Evolutionary conservation across 2,888 invertebrate genomes (phyloP).

Genomic region (Pyrochroa serraticornis): DNA sequence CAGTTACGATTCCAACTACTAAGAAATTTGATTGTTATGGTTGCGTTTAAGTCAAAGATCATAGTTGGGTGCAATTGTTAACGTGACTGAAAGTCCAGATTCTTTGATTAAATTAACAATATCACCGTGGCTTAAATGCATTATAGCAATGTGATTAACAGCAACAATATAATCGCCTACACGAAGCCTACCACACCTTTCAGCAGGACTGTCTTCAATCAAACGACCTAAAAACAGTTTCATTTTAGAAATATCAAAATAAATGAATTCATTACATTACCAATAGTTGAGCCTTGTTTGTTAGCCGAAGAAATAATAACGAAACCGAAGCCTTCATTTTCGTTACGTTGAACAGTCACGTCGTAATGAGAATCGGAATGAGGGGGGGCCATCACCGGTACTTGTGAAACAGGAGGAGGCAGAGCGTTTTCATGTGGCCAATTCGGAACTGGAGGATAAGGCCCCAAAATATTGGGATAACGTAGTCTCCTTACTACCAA

Average conservation of each 20-base stretch:
- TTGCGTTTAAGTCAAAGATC: constrained; percentile 55
- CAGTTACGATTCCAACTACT: neutral
- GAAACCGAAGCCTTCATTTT: constrained; percentile 98
- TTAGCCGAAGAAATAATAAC: constrained; percentile 97
- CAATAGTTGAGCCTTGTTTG: constrained; percentile 86
- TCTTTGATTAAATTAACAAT: constrained; percentile 97
- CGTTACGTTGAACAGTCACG: constrained; percentile 86
- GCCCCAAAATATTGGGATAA: constrained; percentile 39
- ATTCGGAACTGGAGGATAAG: constrained; percentile 45
- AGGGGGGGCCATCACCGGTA: constrained; percentile 31
- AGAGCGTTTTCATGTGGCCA: constrained; percentile 42
- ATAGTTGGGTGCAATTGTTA: constrained; percentile 74
- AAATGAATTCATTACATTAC: constrained; percentile 56
- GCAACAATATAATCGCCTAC: constrained; percentile 96
- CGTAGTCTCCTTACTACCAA: constrained; percentile 72
- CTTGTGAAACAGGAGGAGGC: constrained; percentile 28
- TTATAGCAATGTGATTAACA: constrained; percentile 91
- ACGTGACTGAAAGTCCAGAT: constrained; percentile 88
- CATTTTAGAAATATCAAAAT: neutral
- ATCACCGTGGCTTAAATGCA: constrained; percentile 92
- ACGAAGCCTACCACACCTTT: constrained; percentile 86
- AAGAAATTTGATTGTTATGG: constrained; percentile 14
- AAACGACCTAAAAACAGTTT: constrained; percentile 74
- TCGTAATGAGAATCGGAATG: constrained; percentile 78
- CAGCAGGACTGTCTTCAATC: constrained; percentile 94